Percentiles rank a stretch among this genome's conserved stretches.
phyloP scores from a whole-genome alignment of 2,888 invertebrate species.

The Pristionchus entomophagus region DNA sequence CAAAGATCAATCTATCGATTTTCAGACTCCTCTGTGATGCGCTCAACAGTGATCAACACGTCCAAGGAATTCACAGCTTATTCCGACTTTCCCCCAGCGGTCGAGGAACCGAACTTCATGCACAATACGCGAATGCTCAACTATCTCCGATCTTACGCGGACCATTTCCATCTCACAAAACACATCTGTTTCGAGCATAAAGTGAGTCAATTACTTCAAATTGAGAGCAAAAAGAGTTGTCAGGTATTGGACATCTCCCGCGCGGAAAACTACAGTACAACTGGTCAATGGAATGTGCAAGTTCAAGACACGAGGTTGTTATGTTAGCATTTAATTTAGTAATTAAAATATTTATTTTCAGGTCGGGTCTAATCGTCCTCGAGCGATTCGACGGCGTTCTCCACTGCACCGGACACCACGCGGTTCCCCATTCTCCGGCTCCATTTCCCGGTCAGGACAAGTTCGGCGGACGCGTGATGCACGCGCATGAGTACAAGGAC shows the following conservation, averaged over 20 bases:
- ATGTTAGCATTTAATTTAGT: not conserved
- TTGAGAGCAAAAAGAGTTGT: not conserved
- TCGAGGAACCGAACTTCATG: constrained; percentile 77
- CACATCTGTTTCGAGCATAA: constrained; percentile 64
- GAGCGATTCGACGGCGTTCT: constrained; percentile 29
- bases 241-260: constrained; percentile 21
- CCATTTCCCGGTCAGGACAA: constrained; percentile 20
- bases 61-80: constrained; percentile 76
- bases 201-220: not conserved
- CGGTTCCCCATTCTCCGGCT: not conserved
- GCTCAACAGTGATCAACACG: constrained; percentile 76
- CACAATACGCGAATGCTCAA: constrained; percentile 72
- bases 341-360: not conserved
- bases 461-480: not conserved
- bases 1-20: not conserved
- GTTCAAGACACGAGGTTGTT: not conserved
- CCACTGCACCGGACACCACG: constrained; percentile 38
- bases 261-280: not conserved
- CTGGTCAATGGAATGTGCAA: constrained; percentile 32
- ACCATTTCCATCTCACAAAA: constrained; percentile 63
- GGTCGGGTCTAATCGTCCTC: too few species aligned
- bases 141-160: constrained; percentile 68
- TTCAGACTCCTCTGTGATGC: constrained; percentile 74
- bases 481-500: constrained; percentile 39
- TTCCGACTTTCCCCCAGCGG: constrained; percentile 78